Evolutionary conservation across 1,140 invertebrate genomes (phyloP), one percentile per base, ranked within the genome.

Genomic region (Potamilus streckersoni): DNA sequence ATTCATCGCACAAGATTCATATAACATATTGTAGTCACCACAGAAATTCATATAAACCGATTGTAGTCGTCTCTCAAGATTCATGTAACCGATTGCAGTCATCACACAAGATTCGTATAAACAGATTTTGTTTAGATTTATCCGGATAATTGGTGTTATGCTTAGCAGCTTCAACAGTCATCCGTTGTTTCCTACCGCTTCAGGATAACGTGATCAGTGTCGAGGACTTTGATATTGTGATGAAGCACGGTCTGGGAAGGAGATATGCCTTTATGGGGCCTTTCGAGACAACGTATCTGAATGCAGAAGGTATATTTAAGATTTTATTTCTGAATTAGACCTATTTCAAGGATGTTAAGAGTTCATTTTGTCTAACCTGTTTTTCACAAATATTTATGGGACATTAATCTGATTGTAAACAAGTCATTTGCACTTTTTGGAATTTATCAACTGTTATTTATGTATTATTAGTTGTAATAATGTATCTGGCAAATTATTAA

Each of bases 241-340:
- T 99, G 93, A 96, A 94, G 15, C 95, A 97, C 88, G 98, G 98
- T 31, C 92, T 99, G 14, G 97, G 97, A 16, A 95, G 96, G 92
- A 92, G 97, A 69, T 99, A 98, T 86, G 97, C 97, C 6, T 99
- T 98, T 87, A 91, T 98, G 49, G 97, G 97, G 23, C 94, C 96
- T 2, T 92, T 98, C 66, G 97, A 98, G 92, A 97, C 96, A 0
- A 95, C 95, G 6, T 96, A 98, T n/a, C n/a, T n/a, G n/a, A n/a
- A n/a, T n/a, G n/a, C n/a, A n/a, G n/a, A n/a, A n/a, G n/a, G n/a
- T n/a, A n/a, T n/a, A n/a, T n/a, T n/a, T n/a, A n/a, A 23, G 19
- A 6, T n/a, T n/a, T n/a, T 14, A 19, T 61, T 27, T 74, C 15
- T n/a, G 19, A 66, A 8, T 56, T 57, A 8, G 19, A 20, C n/a